phyloP scores from a whole-genome alignment of 2,888 invertebrate genomes.

The Meta bourneti region DNA sequence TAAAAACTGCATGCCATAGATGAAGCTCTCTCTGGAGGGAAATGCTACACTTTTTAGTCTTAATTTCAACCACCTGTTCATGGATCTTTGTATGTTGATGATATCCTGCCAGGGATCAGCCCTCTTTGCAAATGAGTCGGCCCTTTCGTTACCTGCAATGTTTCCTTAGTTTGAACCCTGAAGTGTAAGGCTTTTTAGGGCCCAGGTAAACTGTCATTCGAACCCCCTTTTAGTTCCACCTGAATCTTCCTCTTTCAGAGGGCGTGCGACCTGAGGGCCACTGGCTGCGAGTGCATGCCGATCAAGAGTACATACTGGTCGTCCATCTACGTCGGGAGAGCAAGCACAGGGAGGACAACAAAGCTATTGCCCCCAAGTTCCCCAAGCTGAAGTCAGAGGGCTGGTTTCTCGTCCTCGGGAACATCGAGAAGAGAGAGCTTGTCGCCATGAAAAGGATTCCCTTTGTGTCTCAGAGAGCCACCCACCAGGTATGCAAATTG shows the following conservation, averaged over 20 bases:
- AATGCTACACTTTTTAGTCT: neutral
- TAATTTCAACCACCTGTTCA: neutral
- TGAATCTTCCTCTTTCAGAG: constrained; percentile 25
- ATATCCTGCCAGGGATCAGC: neutral
- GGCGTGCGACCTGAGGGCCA: constrained; percentile 76
- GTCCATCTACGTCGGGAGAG: constrained; percentile 81
- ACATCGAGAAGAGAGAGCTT: constrained; percentile 86
- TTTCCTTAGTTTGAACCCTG: too few species aligned
- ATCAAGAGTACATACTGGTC: constrained; percentile 87
- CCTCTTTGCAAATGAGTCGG: too few species aligned
- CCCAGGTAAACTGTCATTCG: too few species aligned
- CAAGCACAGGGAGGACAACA: constrained; percentile 77
- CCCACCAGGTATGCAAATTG: constrained; percentile 63
- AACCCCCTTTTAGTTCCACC: too few species aligned
- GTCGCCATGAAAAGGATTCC: constrained; percentile 89
- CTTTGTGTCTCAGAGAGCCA: constrained; percentile 74
- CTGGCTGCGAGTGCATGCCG: constrained; percentile 86
- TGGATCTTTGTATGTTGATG: neutral
- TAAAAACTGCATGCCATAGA: neutral
- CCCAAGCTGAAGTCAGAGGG: constrained; percentile 96
- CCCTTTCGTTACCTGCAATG: too few species aligned
- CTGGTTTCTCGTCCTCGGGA: constrained; percentile 94
- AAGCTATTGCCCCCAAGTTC: constrained; percentile 91
- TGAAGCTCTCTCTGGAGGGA: neutral
- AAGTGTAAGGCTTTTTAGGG: too few species aligned